Percentiles rank a stretch among this genome's conserved stretches.
Evolutionary conservation across 2,797 vertebrate species (phyloP).

Genomic region (Tenualosa ilisha): DNA sequence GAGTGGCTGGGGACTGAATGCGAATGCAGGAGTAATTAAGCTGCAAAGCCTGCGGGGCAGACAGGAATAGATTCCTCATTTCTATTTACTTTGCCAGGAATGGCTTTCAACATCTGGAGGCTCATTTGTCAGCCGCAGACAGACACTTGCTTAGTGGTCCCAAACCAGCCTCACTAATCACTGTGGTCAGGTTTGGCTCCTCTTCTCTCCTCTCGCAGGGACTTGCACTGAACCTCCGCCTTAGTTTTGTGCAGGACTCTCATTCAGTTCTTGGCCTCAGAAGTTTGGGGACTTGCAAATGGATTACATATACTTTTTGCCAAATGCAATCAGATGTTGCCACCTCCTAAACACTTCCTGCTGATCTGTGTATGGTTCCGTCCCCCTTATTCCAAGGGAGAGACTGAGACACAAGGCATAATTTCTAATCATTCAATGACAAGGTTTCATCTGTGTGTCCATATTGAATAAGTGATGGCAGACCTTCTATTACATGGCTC

Average conservation of each 20-base stretch:
- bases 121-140: slow-evolving; percentile 1
- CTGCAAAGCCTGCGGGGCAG: slow-evolving; percentile 10
- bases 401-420: background rate
- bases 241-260: background rate
- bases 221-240: background rate
- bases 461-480: no score
- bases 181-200: background rate
- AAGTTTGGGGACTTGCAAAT: background rate
- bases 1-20: background rate
- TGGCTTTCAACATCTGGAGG: slow-evolving; percentile 17
- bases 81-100: slow-evolving; percentile 7
- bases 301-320: background rate
- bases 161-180: slow-evolving; percentile 14
- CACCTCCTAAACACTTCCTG: background rate
- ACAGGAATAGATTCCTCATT: slow-evolving; percentile 16
- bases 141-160: slow-evolving; percentile 13
- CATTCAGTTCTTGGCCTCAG: background rate
- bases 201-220: background rate
- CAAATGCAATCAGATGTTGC: background rate
- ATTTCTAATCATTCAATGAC: background rate
- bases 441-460: background rate
- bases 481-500: no score
- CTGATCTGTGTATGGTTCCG: background rate
- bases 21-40: background rate
- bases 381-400: background rate